These are phyloP conservation scores for Drosophila melanogaster DNA, from an alignment of 1,140 invertebrate genomes.

Conservation along the genomic window Release_6_plus_ISO1_MT NT_037436.4:10668001-10668500, in stretches of 20 bases:
- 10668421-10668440: constrained; percentile 77
- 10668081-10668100: neutral
- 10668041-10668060: no score
- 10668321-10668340: neutral
- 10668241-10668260: constrained; percentile 24
- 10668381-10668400: constrained; percentile 60
- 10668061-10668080: no score
- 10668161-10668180: constrained; percentile 1
- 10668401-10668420: constrained; percentile 81
- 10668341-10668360: constrained; percentile 13
- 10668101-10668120: neutral
- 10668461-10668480: constrained; percentile 15
- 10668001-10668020: no score
- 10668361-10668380: constrained; percentile 68
- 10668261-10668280: constrained; percentile 30
- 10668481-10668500: constrained; percentile 2
- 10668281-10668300: constrained; percentile 60
- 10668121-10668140: neutral
- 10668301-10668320: constrained; percentile 41
- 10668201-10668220: neutral
- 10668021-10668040: no score
- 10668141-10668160: constrained; percentile 7
- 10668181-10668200: constrained; percentile 4
- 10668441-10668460: constrained; percentile 51
- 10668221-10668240: neutral